A percentile compares a stretch with the other conserved stretches of the same genome.
phyloP scores from a whole-genome alignment of 2,113 vertebrate species.

The Heterotis niloticus region DNA sequence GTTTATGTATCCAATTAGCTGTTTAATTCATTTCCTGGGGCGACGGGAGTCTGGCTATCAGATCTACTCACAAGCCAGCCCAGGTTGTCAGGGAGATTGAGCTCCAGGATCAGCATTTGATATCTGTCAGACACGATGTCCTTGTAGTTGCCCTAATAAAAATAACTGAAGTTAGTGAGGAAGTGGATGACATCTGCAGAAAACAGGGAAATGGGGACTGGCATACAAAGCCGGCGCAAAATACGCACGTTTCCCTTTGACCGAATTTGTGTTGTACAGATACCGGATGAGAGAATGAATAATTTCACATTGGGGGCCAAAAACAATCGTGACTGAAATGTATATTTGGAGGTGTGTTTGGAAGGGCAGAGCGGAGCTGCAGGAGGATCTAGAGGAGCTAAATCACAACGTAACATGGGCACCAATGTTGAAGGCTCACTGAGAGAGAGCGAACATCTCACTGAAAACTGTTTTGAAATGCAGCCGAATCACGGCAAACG shows the following conservation, averaged over 20 bases:
- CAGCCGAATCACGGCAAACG: not conserved
- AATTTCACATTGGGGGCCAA: too few relatives aligned
- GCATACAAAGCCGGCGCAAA: not conserved
- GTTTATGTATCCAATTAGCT: slow-evolving; percentile 37
- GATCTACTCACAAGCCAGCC: not conserved
- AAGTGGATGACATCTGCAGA: not conserved
- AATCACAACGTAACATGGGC: too few relatives aligned
- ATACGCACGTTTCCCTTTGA: not conserved
- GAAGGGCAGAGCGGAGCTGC: too few relatives aligned
- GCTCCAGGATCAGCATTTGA: not conserved
- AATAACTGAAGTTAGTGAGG: not conserved
- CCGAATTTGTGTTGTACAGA: too few relatives aligned
- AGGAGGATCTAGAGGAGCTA: too few relatives aligned
- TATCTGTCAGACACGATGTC: not conserved
- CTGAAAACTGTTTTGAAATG: too few relatives aligned
- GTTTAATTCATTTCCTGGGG: slow-evolving; percentile 33
- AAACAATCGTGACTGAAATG: too few relatives aligned
- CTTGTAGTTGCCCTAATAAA: not conserved
- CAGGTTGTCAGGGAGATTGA: not conserved
- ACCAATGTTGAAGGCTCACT: too few relatives aligned
- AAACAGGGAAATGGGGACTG: not conserved
- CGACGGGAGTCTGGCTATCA: slow-evolving; percentile 8
- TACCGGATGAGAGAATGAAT: too few relatives aligned
- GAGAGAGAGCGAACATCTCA: too few relatives aligned
- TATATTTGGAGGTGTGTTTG: too few relatives aligned